Evolutionary conservation across 2,797 vertebrate genomes (phyloP).

Genomic region (Coccyzus lansbergi): DNA sequence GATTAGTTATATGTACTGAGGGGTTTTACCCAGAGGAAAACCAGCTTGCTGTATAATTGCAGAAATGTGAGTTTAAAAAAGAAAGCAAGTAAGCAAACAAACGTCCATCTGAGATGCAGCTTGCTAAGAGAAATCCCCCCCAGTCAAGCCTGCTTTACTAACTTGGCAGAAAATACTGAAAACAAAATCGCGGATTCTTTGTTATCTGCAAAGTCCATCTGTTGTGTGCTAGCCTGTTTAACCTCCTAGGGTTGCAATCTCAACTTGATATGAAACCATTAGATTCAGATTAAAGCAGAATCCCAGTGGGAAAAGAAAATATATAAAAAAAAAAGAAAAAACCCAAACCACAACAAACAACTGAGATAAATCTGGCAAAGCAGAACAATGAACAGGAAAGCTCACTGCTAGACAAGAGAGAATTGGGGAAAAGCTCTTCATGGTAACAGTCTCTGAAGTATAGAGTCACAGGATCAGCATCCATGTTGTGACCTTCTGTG

Average conservation of each 20-base stretch:
- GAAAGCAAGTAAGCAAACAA: slow-evolving; percentile 38
- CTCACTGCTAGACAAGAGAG: neutral
- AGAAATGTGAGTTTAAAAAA: slow-evolving; percentile 31
- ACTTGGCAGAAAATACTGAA: slow-evolving; percentile 49
- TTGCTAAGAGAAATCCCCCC: neutral
- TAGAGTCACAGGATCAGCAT: neutral
- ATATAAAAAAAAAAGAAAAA: neutral
- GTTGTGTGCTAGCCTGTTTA: slow-evolving; percentile 27
- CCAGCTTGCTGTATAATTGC: slow-evolving; percentile 12
- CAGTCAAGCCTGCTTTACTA: slow-evolving; percentile 5
- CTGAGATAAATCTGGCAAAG: neutral
- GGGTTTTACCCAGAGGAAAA: slow-evolving; percentile 34
- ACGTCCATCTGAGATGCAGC: neutral
- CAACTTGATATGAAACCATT: slow-evolving; percentile 34
- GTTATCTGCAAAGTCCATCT: slow-evolving; percentile 40
- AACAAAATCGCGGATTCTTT: slow-evolving; percentile 39
- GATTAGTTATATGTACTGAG: neutral
- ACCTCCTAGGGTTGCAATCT: slow-evolving; percentile 36
- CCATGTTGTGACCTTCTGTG: neutral
- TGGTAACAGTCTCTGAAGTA: neutral
- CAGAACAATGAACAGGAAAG: neutral
- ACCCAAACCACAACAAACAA: too few relatives aligned
- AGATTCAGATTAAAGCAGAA: slow-evolving; percentile 49
- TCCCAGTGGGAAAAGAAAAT: neutral
- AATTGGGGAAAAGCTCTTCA: neutral